Conservation (phyloP, 2,113 vertebrate genomes). For the Prunella himalayana region DNA sequence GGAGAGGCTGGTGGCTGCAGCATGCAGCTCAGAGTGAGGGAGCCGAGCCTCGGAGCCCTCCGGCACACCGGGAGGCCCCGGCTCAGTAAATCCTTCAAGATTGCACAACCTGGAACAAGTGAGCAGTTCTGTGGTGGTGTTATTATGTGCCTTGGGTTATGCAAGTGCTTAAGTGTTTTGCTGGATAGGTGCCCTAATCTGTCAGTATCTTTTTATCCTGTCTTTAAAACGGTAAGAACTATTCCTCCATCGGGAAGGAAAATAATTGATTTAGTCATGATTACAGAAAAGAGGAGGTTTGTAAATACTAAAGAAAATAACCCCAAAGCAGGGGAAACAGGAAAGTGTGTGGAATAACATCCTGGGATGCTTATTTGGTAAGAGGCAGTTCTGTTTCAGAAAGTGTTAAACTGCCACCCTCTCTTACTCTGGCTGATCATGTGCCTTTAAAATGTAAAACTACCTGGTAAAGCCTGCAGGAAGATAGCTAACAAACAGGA, state of each 20-base stretch:
- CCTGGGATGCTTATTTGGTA: background rate
- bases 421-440: background rate
- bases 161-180: background rate
- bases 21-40: accelerated
- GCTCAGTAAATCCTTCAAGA: background rate
- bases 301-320: background rate
- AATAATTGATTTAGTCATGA: background rate
- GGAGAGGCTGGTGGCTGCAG: background rate
- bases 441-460: background rate
- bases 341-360: background rate
- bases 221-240: background rate
- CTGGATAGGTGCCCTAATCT: background rate
- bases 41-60: background rate
- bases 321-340: background rate
- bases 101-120: background rate
- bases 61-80: background rate
- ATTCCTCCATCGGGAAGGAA: background rate
- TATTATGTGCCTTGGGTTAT: background rate
- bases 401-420: background rate
- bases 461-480: background rate
- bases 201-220: background rate
- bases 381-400: background rate
- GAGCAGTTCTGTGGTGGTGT: background rate
- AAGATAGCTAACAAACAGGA: background rate
- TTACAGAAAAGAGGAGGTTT: background rate